Evolutionary conservation across 2,888 invertebrate genomes (phyloP).

Genomic region (Odontomyia ornata): DNA sequence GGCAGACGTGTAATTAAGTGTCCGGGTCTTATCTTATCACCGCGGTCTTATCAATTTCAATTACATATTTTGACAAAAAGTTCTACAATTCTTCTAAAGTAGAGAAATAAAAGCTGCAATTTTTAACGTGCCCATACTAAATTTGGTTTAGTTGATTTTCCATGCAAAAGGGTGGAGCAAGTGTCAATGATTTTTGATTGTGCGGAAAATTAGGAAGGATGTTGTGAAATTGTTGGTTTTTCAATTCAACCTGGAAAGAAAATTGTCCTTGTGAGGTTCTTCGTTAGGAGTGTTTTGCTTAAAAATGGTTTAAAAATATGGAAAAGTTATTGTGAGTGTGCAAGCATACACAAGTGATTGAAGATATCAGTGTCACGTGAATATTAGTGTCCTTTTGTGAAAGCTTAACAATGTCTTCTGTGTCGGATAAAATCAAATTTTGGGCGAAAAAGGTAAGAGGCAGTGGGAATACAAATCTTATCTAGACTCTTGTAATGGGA

Average conservation of each 20-base stretch:
- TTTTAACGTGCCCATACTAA: neutral
- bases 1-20: slow-evolving; percentile 12
- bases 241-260: neutral
- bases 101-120: slow-evolving; percentile 1
- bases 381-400: neutral
- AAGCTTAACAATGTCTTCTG: slow-evolving; percentile 59
- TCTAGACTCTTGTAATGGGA: too few species aligned
- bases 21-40: slow-evolving; percentile 37
- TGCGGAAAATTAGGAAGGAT: neutral
- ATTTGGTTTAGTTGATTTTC: slow-evolving; percentile 1
- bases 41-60: slow-evolving; percentile 31
- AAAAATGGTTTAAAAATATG: neutral
- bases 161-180: slow-evolving; percentile 25
- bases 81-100: slow-evolving; percentile 21
- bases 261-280: too few species aligned
- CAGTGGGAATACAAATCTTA: neutral
- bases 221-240: neutral
- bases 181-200: neutral
- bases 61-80: slow-evolving; percentile 24
- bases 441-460: slow-evolving; percentile 63
- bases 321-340: slow-evolving; percentile 2
- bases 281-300: neutral
- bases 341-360: neutral
- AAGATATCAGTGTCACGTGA: slow-evolving; percentile 13
- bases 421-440: slow-evolving; percentile 63